Evolutionary conservation across 2,888 invertebrate genomes (phyloP).

Genomic region (Schizaphis graminum): DNA sequence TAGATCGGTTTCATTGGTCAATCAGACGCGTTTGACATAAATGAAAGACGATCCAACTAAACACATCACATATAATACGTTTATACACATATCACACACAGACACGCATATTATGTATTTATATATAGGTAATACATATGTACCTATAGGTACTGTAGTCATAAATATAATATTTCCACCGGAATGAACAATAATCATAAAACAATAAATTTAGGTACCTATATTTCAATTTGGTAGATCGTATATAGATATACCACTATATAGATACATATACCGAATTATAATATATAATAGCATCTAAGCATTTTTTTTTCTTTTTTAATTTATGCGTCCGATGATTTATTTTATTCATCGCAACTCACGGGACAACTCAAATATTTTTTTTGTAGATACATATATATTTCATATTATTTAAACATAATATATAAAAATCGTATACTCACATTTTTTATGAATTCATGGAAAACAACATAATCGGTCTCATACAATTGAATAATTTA

Average conservation of each 20-base stretch:
- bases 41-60: background rate
- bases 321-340: background rate
- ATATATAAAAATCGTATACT: background rate
- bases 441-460: background rate
- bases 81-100: background rate
- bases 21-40: background rate
- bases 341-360: background rate
- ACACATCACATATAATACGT: background rate
- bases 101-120: background rate
- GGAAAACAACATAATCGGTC: conserved; percentile 15
- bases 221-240: background rate
- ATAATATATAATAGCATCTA: background rate
- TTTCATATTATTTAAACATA: background rate
- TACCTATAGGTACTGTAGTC: background rate
- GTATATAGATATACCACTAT: background rate
- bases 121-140: background rate
- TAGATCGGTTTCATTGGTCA: background rate
- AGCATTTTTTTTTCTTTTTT: background rate
- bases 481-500: background rate
- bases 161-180: background rate
- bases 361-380: background rate
- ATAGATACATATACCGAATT: background rate
- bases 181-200: background rate
- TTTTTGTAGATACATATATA: background rate
- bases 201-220: background rate